Conservation (phyloP, 2,888 invertebrate species). For the Acleris laterana region DNA sequence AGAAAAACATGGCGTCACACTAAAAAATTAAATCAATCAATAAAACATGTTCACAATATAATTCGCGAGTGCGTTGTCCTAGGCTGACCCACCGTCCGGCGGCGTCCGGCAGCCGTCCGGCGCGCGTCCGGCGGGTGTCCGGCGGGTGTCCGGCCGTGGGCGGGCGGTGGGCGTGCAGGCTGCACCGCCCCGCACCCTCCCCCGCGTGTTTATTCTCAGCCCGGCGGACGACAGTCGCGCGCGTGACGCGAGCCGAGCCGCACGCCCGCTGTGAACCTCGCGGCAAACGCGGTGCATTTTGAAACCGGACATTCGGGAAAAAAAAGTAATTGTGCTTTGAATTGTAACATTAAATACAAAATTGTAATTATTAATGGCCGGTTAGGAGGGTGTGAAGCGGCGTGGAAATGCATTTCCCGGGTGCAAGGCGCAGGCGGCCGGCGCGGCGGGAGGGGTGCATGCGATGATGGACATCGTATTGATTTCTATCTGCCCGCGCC, state of each 20-base stretch:
- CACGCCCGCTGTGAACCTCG: slow-evolving; percentile 67
- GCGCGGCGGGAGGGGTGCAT: slow-evolving; percentile 85
- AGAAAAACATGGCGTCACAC: slow-evolving; percentile 17
- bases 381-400: slow-evolving; percentile 64
- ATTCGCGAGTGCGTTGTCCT: slow-evolving; percentile 31
- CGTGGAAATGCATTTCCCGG: slow-evolving; percentile 78
- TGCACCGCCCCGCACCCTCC: slow-evolving; percentile 61
- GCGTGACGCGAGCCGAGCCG: slow-evolving; percentile 75
- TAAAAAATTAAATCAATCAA: slow-evolving; percentile 20
- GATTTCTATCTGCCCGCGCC: slow-evolving; percentile 85
- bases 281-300: slow-evolving; percentile 75
- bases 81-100: slow-evolving; percentile 31
- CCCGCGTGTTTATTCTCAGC: slow-evolving; percentile 79
- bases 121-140: slow-evolving; percentile 53
- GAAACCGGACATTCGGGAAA: slow-evolving; percentile 63
- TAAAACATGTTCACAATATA: slow-evolving; percentile 22
- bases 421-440: slow-evolving; percentile 79
- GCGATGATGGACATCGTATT: slow-evolving; percentile 85
- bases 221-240: slow-evolving; percentile 79
- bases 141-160: slow-evolving; percentile 60
- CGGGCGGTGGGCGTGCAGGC: slow-evolving; percentile 81
- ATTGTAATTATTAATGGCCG: slow-evolving; percentile 21
- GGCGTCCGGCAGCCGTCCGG: slow-evolving; percentile 42
- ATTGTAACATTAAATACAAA: not conserved
- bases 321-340: slow-evolving; percentile 44